Base-by-base conservation (phyloP, 35 echinoderm and acorn worm genomes). In the Lytechinus pictus region DNA sequence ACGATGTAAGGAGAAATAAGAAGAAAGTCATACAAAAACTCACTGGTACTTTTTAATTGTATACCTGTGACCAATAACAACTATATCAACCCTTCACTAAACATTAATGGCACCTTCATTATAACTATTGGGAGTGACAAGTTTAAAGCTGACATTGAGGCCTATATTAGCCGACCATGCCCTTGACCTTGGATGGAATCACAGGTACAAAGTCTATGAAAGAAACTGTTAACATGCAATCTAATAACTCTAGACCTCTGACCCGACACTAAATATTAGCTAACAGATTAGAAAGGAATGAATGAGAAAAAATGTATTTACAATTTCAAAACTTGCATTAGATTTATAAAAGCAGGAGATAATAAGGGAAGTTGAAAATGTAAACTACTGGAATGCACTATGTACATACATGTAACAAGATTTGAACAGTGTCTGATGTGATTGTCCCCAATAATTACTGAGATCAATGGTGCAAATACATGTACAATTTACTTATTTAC, bases 351-450 rank as follows among this genome's bases (percentile, higher is more conserved):
- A 24, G 66, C 66, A 24, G 66, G 19, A 79, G 19, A 79, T 24
- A 79, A 27, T 24, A 24, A 24, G 21, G 66, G 19, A 16, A 79
- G n/a, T 79, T 79, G 16, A 79, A 24, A n/a, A 24, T 79, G 66
- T 79, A 79, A 79, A 79, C 4, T 79, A 27, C 66, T 79, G 66
- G 66, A 79, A 79, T 79, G 66, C 66, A 16, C 66, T 79, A 79
- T 79, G 66, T 79, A 79, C 66, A 79, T 79, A 24, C 66, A 79
- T 79, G 66, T 79, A 79, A 79, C 66, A 24, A 79, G 66, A 79
- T 24, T 79, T 79, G 19, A 79, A 79, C 66, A 79, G 21, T n/a
- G 21, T 24, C n/a, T 79, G 2, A 44, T 79, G 19, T 58, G 5
- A 9, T 24, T 79, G 19, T 24, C 14, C n/a, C 19, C 21, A 79